These are phyloP conservation scores for Hippocampus comes DNA, from an alignment of 2,113 vertebrate genomes.

Conservation along the genomic window DNA sequence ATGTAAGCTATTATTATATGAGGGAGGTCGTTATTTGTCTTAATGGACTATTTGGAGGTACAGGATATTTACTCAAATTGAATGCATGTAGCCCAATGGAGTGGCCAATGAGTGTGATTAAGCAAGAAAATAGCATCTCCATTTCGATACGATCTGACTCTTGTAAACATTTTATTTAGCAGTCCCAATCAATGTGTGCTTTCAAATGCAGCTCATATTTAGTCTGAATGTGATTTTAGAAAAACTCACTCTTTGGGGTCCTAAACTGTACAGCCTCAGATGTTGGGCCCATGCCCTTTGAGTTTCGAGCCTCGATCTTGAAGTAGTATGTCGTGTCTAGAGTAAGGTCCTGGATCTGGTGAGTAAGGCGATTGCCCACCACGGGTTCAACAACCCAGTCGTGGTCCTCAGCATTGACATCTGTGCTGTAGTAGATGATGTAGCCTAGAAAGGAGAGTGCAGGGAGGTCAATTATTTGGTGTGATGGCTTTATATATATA, in stretches of 20 bases:
- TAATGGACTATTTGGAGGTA: not conserved
- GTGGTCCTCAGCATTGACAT: constrained; percentile 93
- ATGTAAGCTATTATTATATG: no score
- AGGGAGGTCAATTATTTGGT: not conserved
- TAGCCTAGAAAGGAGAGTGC: constrained; percentile 77
- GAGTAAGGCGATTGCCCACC: constrained; percentile 91
- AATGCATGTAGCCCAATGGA: not conserved
- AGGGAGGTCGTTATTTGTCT: no score
- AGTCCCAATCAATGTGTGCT: not conserved
- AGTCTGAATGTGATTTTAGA: not conserved
- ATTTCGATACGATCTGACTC: not conserved
- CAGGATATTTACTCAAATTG: not conserved
- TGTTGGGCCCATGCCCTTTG: constrained; percentile 98
- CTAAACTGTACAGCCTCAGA: constrained; percentile 95
- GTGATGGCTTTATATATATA: not conserved
- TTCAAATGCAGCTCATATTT: not conserved
- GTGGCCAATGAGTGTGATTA: not conserved
- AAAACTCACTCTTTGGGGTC: constrained; percentile 87
- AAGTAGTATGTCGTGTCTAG: constrained; percentile 97
- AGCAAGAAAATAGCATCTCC: not conserved
- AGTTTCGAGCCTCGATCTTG: constrained; percentile 97
- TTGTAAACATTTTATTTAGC: not conserved
- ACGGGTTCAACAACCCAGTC: constrained; percentile 98
- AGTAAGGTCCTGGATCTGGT: constrained; percentile 97
- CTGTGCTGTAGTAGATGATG: constrained; percentile 98